Conservation (phyloP, 2,797 vertebrate species). For the Notamacropus eugenii region DNA sequence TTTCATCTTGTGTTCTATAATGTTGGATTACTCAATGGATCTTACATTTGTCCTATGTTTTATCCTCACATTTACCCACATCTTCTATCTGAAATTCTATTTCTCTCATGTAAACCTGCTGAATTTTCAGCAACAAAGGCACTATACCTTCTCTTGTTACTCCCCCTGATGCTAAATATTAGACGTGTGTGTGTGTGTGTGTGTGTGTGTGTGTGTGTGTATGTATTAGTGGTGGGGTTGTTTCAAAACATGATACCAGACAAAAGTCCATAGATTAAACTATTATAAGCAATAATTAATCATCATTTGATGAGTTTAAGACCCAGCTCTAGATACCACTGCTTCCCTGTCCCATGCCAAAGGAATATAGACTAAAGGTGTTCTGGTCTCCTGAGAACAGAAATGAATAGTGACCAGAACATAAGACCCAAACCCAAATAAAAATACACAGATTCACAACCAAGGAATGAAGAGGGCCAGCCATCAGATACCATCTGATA, state of each 20-base stretch:
- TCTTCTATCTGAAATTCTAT: background rate
- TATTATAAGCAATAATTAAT: background rate
- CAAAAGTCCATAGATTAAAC: background rate
- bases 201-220: too few species aligned
- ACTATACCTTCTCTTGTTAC: background rate
- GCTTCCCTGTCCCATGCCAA: background rate
- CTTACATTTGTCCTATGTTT: background rate
- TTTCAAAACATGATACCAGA: background rate
- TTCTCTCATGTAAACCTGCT: background rate
- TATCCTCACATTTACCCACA: background rate
- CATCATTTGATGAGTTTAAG: background rate
- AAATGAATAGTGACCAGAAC: too few species aligned
- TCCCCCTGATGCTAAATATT: background rate
- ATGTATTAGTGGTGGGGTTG: background rate
- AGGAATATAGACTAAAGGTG: background rate
- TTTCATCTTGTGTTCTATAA: background rate
- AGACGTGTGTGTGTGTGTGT: too few species aligned
- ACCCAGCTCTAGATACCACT: background rate
- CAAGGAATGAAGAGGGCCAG: too few species aligned
- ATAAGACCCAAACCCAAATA: too few species aligned
- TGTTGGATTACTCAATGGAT: background rate
- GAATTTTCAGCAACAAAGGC: background rate
- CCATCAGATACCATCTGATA: too few species aligned
- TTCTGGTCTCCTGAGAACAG: too few species aligned
- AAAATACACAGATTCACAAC: too few species aligned